Evolutionary conservation across 1,140 invertebrate genomes (phyloP), one percentile per base, ranked within the genome.

Genomic region (Scaptomyza montana): DNA sequence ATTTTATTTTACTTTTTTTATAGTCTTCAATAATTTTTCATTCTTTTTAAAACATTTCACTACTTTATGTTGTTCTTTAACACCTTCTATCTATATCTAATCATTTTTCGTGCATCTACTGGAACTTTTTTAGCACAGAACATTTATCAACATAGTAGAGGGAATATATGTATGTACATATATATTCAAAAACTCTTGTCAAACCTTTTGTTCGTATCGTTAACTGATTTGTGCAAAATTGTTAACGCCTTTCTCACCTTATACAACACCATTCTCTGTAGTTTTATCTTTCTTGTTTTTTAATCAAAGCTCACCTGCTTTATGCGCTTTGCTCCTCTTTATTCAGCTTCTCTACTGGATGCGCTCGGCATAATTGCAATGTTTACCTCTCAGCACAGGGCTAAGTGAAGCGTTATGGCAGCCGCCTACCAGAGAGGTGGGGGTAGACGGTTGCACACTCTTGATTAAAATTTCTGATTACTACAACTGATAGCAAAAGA

Each of bases 401-500:
- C 61, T 89, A 86, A 86, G 82, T 86, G 82, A 86, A 86, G 82
- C 82, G 82, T 86, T 86, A 86, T 82, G 82, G 82, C 78, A 68
- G 82, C 72, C 36, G 53, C 51, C 21, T 25, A 25, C 9, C 61
- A 60, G 67, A 53, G 68, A 45, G 55, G 47, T 63, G 64, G 67
- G 43, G 51, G 62, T 36, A 63, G 62, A 49, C 84, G 66, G 49
- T 53, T 55, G 62, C 43, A 63, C 62, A 49, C 84, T 82, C 81
- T 89, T 89, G 86, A 89, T 89, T 89, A 89, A 89, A 89, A 89
- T 89, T 89, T 89, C 86, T 89, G 86, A 89, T 89, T 89, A 89
- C 85, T 80, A 75, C 75, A 67, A 82, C 82, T 76, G 82, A 87
- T 87, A 89, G 80, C 80, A 80, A 77, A 79, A 5, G 28, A 78